Conservation (phyloP, 1,140 invertebrate genomes). For the Sarcophaga peregrina region DNA sequence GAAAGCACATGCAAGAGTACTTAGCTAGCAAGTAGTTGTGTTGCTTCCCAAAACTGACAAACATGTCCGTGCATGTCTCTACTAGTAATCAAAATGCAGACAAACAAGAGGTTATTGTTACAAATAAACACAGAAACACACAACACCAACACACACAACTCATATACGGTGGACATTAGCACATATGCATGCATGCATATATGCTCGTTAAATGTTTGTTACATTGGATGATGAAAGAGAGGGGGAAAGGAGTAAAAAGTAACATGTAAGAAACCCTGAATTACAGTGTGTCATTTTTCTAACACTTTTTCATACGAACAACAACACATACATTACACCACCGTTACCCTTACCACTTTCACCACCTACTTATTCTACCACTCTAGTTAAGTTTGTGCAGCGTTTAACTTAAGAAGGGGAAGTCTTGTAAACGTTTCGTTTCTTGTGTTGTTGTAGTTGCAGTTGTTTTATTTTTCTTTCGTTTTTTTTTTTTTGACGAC, state of each 20-base stretch:
- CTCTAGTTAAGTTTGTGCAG: too few relatives aligned
- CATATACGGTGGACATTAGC: neutral
- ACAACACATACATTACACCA: neutral
- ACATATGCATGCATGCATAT: too few relatives aligned
- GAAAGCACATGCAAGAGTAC: too few relatives aligned
- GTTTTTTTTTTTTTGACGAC: neutral
- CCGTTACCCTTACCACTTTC: too few relatives aligned
- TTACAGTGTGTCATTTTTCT: slow-evolving; percentile 16
- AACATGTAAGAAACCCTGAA: neutral
- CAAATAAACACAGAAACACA: neutral
- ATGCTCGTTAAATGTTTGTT: too few relatives aligned
- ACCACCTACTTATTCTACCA: too few relatives aligned
- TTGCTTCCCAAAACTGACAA: neutral
- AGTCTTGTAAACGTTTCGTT: slow-evolving; percentile 8
- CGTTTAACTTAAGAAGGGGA: neutral
- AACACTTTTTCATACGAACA: slow-evolving; percentile 4
- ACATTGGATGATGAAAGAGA: too few relatives aligned
- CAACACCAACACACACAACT: neutral
- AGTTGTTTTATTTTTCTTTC: neutral
- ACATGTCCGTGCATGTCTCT: slow-evolving; percentile 21
- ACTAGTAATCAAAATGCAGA: slow-evolving; percentile 7
- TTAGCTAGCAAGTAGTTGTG: neutral
- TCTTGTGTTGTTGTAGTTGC: neutral
- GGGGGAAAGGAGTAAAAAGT: too few relatives aligned
- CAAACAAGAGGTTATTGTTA: slow-evolving; percentile 12